Base-by-base conservation (phyloP, 92 coral and sea anemone species). In the Zoanthus sociatus region DNA sequence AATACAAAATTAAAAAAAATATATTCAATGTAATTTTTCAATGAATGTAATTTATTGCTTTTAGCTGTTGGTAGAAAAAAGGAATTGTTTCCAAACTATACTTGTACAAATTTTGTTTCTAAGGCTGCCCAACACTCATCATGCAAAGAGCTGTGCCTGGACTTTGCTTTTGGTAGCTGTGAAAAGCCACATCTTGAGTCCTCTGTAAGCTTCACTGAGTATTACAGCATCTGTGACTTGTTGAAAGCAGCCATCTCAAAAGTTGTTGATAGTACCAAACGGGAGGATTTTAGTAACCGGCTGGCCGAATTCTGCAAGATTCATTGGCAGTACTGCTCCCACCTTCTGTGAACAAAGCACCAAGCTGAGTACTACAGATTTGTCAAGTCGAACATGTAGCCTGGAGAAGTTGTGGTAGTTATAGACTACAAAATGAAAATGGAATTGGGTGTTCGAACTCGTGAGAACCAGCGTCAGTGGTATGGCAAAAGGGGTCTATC, bases 381-480 rank as follows among this genome's bases (percentile, higher is more conserved):
- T 58, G 74, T 70, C 68, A 73, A 7, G 10, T 63, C 78, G 16
- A 79, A 88, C 42, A 60, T 88, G 21, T 73, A 79, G 76, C 86
- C 82, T 5, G 90, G 87, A n/a, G 81, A 88, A 76, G 86, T 83
- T 15, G 47, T 88, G 6, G 61, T 79, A 32, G 83, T 88, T 20
- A 61, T 88, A 0, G 90, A 88, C 76, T 88, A 88, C 73, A 88
- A 58, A 61, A 88, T 73, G 74, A 88, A 88, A 31, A 46, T 88
- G 56, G 90, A 88, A 20, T 30, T 88, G 73, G 87, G 90, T 20
- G 90, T 78, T 3, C 53, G 75, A 17, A 47, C 81, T 44, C 73
- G 90, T 32, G 90, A 88, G 69, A 79, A 60, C 31, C 90, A 88
- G 21, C 54, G 90, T 21, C 86, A 88, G 79, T 88, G 90, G 90